Evolutionary conservation across 2,113 vertebrate genomes (phyloP).

Genomic region (Eira barbara): DNA sequence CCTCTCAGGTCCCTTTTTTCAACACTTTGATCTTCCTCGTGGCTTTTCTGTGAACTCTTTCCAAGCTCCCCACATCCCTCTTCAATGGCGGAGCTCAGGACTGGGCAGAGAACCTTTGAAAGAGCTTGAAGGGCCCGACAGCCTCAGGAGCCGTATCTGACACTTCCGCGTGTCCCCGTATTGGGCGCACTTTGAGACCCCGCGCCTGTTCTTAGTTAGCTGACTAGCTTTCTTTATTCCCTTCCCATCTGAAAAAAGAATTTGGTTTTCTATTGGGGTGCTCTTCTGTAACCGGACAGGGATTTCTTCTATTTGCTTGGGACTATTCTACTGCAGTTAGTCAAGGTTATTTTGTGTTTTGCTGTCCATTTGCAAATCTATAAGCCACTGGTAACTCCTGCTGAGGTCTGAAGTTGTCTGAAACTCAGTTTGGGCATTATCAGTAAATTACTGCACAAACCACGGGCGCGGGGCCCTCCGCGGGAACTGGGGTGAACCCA

Average conservation of each 20-base stretch:
- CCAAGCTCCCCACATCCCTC: slow-evolving; percentile 46
- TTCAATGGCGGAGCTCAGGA: slow-evolving; percentile 30
- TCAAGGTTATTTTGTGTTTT: slow-evolving; percentile 21
- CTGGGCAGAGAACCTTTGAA: not conserved
- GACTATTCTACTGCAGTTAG: not conserved
- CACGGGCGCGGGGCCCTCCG: not conserved
- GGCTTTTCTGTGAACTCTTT: slow-evolving; percentile 56
- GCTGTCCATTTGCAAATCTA: not conserved
- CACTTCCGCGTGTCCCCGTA: not conserved
- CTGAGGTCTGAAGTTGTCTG: not conserved
- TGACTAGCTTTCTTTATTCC: not conserved
- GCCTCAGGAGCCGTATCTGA: not conserved
- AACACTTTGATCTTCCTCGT: slow-evolving; percentile 53
- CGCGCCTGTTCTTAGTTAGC: not conserved
- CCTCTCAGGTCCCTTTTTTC: slow-evolving; percentile 25
- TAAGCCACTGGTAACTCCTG: not conserved
- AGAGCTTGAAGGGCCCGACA: not conserved
- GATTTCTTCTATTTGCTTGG: not conserved
- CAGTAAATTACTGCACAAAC: not conserved
- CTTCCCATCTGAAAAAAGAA: not conserved
- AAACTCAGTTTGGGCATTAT: not conserved
- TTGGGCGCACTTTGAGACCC: not conserved
- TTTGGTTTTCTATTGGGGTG: not conserved
- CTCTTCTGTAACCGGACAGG: not conserved
- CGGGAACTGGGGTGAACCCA: not conserved